A percentile compares a stretch with the other conserved stretches of the same genome.
phyloP scores from a whole-genome alignment of 2,113 vertebrate species.

The Heterochromis multidens region DNA sequence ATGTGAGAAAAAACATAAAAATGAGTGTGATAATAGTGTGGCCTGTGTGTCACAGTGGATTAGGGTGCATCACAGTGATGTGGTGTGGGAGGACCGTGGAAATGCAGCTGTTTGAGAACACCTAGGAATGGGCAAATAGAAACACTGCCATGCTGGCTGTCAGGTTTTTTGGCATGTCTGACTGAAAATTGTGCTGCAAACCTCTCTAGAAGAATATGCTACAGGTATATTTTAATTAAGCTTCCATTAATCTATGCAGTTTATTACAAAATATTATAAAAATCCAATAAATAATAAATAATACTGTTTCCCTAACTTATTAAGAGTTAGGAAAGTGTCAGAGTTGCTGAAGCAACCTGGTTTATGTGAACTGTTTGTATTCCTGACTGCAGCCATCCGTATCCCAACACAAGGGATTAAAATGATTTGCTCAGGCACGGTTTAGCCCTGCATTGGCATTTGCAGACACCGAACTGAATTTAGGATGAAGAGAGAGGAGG shows the following conservation, averaged over 20 bases:
- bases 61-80: slow-evolving; percentile 43
- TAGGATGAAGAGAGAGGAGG: background rate
- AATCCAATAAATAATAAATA: background rate
- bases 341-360: background rate
- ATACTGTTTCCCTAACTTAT: background rate
- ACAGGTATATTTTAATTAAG: slow-evolving; percentile 5
- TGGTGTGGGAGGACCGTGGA: slow-evolving; percentile 52
- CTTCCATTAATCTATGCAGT: background rate
- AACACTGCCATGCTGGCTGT: slow-evolving; percentile 16
- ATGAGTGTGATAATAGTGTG: background rate
- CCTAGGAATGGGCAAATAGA: slow-evolving; percentile 48
- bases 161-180: slow-evolving; percentile 2
- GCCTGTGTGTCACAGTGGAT: slow-evolving; percentile 45
- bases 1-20: background rate
- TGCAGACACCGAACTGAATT: slow-evolving; percentile 6
- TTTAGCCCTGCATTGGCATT: slow-evolving; percentile 10
- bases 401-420: slow-evolving; percentile 20
- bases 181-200: slow-evolving; percentile 17
- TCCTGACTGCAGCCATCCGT: slow-evolving; percentile 22
- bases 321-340: background rate
- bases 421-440: slow-evolving; percentile 29
- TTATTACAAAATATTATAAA: background rate
- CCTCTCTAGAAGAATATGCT: background rate
- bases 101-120: slow-evolving; percentile 54
- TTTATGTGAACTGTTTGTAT: slow-evolving; percentile 12